Evolutionary conservation across 2,797 vertebrate species (phyloP).

Genomic region (Parotocinclus haroldoi): DNA sequence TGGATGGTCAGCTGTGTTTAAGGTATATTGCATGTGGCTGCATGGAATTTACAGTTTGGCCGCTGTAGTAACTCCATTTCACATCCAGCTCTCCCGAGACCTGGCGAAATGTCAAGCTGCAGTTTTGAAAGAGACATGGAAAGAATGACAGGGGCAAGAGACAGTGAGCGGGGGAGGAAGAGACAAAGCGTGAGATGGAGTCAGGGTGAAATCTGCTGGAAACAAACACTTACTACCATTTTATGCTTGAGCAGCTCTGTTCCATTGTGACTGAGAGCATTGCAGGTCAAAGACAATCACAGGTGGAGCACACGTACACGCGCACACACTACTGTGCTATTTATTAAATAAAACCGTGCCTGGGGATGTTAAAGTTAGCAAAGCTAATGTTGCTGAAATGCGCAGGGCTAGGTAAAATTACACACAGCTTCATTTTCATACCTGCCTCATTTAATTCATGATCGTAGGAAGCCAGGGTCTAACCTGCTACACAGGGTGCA

Average conservation of each 20-base stretch:
- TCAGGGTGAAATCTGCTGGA: slow-evolving; percentile 94
- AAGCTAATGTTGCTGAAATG: too few relatives aligned
- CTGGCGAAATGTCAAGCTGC: slow-evolving; percentile 96
- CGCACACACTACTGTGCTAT: slow-evolving; percentile 5
- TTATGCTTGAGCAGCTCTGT: slow-evolving; percentile 82
- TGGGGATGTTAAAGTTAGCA: too few relatives aligned
- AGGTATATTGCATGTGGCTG: slow-evolving; percentile 95
- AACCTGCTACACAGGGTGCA: too few relatives aligned
- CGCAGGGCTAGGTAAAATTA: too few relatives aligned
- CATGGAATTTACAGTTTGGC: slow-evolving; percentile 98
- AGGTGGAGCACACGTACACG: slow-evolving; percentile 30
- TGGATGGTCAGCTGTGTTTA: slow-evolving; percentile 97
- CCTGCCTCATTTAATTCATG: too few relatives aligned
- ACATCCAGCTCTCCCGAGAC: slow-evolving; percentile 89
- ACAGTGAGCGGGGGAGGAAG: slow-evolving; percentile 41
- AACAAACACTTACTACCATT: slow-evolving; percentile 94
- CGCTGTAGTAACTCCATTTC: slow-evolving; percentile 97
- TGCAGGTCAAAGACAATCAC: slow-evolving; percentile 53
- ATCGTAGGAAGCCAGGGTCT: too few relatives aligned
- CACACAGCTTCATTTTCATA: too few relatives aligned
- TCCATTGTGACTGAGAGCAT: slow-evolving; percentile 70
- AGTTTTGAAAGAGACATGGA: slow-evolving; percentile 55
- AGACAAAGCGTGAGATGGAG: slow-evolving; percentile 67
- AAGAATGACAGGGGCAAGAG: slow-evolving; percentile 43
- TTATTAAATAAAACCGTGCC: slow-evolving; percentile 4